A percentile compares a stretch with the other conserved stretches of the same genome.
These are phyloP conservation scores for Eristalis tenax DNA, from an alignment of 2,888 invertebrate genomes.

Conservation along the genomic window DNA sequence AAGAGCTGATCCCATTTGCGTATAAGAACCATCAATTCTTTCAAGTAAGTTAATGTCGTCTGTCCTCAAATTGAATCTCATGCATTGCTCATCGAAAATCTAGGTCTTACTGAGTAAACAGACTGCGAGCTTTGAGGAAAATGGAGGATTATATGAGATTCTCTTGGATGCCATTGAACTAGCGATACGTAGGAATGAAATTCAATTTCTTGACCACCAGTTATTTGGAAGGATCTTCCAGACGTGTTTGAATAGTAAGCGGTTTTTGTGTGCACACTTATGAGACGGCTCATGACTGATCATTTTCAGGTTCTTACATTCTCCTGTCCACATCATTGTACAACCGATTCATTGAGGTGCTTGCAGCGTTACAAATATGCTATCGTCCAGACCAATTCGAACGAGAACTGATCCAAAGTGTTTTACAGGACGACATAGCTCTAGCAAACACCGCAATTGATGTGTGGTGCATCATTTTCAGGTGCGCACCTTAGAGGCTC, in stretches of 20 bases:
- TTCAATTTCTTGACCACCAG: not conserved
- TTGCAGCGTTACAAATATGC: constrained; percentile 12
- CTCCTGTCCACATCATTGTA: constrained; percentile 3
- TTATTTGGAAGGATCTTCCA: not conserved
- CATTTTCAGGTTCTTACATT: not conserved
- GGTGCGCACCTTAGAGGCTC: not conserved
- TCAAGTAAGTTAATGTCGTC: constrained; percentile 3
- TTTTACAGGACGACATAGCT: constrained; percentile 20
- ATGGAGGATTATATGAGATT: not conserved
- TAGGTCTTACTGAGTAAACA: constrained; percentile 25
- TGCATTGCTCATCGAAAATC: not conserved
- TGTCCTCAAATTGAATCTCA: not conserved
- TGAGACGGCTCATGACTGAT: not conserved
- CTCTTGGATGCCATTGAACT: not conserved
- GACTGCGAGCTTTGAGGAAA: not conserved
- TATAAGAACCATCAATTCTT: constrained; percentile 31
- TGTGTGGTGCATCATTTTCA: constrained; percentile 41
- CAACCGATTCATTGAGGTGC: constrained; percentile 23
- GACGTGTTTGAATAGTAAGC: not conserved
- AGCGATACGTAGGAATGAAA: not conserved
- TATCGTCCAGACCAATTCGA: not conserved
- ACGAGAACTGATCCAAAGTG: not conserved
- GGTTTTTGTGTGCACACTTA: too few species aligned
- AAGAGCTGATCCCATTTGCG: constrained; percentile 24
- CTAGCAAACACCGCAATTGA: constrained; percentile 33